Evolutionary conservation across 2,113 vertebrate genomes (phyloP).

Genomic region (Pterophyllum scalare): DNA sequence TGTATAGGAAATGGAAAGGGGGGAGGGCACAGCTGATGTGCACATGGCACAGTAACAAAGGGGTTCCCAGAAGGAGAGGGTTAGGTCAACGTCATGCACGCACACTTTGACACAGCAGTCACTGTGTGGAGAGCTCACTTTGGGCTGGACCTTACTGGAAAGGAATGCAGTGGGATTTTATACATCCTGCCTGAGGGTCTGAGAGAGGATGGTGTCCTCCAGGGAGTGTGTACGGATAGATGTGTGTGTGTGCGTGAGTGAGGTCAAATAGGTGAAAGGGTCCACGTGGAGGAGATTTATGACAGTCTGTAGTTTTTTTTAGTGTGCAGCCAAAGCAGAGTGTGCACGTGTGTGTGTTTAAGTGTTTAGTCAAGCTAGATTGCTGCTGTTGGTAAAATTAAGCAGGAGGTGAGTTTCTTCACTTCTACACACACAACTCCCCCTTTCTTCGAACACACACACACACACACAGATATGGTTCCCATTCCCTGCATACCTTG

Average conservation of each 20-base stretch:
- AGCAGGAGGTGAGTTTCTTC: conserved; percentile 46
- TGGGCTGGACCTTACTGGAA: conserved; percentile 83
- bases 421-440: conserved; percentile 4
- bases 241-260: neutral
- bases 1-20: conserved; percentile 20
- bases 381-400: conserved; percentile 59
- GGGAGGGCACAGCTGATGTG: conserved; percentile 9
- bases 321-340: conserved; percentile 20
- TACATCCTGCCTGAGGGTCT: conserved; percentile 78
- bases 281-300: conserved; percentile 68
- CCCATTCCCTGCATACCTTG: conserved; percentile 84
- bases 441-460: conserved; percentile 18
- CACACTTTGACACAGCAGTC: conserved; percentile 71
- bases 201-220: conserved; percentile 67
- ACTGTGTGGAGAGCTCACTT: conserved; percentile 76
- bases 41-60: conserved; percentile 50
- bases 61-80: conserved; percentile 68
- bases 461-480: conserved; percentile 71
- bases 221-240: conserved; percentile 18
- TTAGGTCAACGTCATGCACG: conserved; percentile 29
- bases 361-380: conserved; percentile 25
- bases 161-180: conserved; percentile 81
- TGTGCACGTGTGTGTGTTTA: conserved; percentile 22
- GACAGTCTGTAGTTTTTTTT: neutral
- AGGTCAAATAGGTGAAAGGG: conserved; percentile 71